Evolutionary conservation across 2,888 invertebrate genomes (phyloP).

Genomic region (Melanostoma mellinum): DNA sequence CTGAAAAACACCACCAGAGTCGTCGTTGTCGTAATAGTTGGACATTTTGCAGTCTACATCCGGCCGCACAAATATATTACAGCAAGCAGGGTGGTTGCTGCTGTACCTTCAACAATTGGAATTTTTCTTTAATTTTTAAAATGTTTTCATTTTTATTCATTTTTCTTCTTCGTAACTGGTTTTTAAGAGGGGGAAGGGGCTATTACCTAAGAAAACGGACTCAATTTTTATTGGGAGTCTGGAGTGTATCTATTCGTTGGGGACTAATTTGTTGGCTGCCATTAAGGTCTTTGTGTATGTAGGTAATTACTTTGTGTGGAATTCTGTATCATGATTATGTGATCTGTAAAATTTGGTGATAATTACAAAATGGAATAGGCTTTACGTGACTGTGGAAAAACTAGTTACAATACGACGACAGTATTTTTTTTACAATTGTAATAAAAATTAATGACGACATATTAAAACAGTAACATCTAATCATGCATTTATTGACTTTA

Average conservation of each 20-base stretch:
- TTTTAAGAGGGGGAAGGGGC: not conserved
- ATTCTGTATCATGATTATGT: conserved; percentile 56
- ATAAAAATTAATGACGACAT: too few relatives aligned
- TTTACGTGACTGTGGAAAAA: conserved; percentile 22
- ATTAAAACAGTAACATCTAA: too few relatives aligned
- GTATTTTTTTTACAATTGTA: too few relatives aligned
- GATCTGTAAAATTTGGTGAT: conserved; percentile 46
- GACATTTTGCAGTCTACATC: conserved; percentile 42
- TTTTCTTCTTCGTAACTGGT: conserved; percentile 15
- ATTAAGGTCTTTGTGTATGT: conserved; percentile 56
- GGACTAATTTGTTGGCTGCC: conserved; percentile 62
- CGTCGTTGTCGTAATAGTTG: conserved; percentile 50
- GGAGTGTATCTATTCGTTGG: conserved; percentile 36
- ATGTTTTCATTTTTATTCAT: conserved; percentile 31
- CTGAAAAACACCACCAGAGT: conserved; percentile 17
- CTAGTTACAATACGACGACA: not conserved
- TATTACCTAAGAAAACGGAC: conserved; percentile 60
- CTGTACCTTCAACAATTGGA: conserved; percentile 52
- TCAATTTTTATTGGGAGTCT: conserved; percentile 37
- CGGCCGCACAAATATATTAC: conserved; percentile 31
- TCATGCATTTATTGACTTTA: too few relatives aligned
- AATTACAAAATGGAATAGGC: conserved; percentile 40
- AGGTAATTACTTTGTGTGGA: conserved; percentile 46
- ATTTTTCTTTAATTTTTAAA: conserved; percentile 65
- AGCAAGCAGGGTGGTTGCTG: conserved; percentile 37